Evolutionary conservation across 2,797 vertebrate genomes (phyloP).

Genomic region (Molossus alvarezi): DNA sequence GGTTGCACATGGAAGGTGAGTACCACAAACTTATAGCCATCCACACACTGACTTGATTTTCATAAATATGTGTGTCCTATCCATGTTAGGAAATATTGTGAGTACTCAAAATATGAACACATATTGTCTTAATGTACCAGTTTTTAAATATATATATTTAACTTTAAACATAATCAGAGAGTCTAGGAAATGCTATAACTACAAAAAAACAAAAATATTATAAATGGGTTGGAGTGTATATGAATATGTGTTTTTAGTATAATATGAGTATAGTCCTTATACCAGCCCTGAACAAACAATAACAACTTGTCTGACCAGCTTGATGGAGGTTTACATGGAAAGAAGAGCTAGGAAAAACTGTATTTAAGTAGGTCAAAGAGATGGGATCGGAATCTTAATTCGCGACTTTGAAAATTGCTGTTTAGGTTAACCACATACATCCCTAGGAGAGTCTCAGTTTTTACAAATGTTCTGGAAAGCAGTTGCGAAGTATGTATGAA

Average conservation of each 20-base stretch:
- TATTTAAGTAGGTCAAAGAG: not conserved
- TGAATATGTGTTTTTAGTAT: not conserved
- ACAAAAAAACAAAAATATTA: not conserved
- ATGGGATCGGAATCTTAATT: not conserved
- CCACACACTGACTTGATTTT: not conserved
- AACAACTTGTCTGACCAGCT: not conserved
- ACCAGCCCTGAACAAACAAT: not conserved
- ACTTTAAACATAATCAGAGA: constrained; percentile 29
- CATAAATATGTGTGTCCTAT: not conserved
- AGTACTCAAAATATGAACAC: not conserved
- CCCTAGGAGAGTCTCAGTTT: not conserved
- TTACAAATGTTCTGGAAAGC: not conserved
- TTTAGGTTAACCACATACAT: not conserved
- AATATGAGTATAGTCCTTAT: not conserved
- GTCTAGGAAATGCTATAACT: not conserved
- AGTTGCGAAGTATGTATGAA: not conserved
- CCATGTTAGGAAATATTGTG: not conserved
- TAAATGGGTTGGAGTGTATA: not conserved
- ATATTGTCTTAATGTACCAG: not conserved
- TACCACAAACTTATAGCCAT: not conserved
- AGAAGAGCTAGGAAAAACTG: not conserved
- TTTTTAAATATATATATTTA: not conserved
- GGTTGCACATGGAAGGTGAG: not conserved
- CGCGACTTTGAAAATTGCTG: not conserved
- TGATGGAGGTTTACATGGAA: not conserved